Conservation (phyloP, 2,888 invertebrate genomes). For the Pardosa pseudoannulata region DNA sequence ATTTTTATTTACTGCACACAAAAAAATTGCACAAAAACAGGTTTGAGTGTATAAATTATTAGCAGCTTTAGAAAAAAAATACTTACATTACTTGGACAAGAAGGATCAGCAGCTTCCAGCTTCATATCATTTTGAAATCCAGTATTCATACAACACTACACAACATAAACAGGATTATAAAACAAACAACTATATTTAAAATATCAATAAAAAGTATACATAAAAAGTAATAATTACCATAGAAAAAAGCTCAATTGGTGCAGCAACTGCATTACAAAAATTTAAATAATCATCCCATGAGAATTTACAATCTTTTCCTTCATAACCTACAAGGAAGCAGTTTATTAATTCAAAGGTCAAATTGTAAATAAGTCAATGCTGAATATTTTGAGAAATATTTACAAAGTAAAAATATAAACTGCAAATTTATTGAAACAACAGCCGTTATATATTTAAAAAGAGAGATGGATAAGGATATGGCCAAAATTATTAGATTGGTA, state of each 20-base stretch:
- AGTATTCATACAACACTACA: slow-evolving; percentile 77
- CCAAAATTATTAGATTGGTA: too few species aligned
- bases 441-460: too few species aligned
- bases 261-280: slow-evolving; percentile 80
- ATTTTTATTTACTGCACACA: too few species aligned
- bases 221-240: slow-evolving; percentile 73
- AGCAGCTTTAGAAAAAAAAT: too few species aligned
- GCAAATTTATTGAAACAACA: too few species aligned
- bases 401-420: too few species aligned
- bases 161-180: background rate
- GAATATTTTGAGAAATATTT: too few species aligned
- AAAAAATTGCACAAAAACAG: too few species aligned
- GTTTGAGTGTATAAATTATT: too few species aligned
- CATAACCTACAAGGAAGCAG: slow-evolving; percentile 10
- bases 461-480: too few species aligned
- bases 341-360: too few species aligned
- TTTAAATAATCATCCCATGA: slow-evolving; percentile 82
- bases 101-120: slow-evolving; percentile 84
- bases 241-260: slow-evolving; percentile 80
- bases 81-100: slow-evolving; percentile 80
- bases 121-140: slow-evolving; percentile 83
- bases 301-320: slow-evolving; percentile 76
- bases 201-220: background rate
- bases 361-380: too few species aligned
- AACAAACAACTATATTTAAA: background rate